Evolutionary conservation across 2,888 invertebrate species (phyloP), one percentile per base, ranked within the genome.

Genomic region (Lamellibrachia satsuma): DNA sequence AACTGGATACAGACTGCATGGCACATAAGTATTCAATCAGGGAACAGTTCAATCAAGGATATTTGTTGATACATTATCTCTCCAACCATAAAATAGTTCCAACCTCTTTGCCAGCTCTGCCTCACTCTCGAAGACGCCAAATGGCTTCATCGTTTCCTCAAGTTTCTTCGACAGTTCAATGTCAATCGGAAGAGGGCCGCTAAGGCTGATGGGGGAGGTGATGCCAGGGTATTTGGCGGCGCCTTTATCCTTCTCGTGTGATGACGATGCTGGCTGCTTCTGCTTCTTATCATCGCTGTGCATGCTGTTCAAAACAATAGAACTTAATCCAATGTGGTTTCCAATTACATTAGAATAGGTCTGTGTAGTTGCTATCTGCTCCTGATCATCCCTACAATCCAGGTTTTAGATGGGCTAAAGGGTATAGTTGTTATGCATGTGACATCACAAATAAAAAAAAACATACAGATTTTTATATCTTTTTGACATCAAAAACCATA

Each of bases 201-300:
- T 98, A 96, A 98, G 97, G 94, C 98, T 99, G 94, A 99, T 99
- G 93, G 99, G 99, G 52, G 99, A 98, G 8, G 99, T 99, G 98
- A 99, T 98, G 93, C 99, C 99, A 60, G 96, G 95, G 92, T 95
- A 96, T 91, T 93, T 94, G 39, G 52, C 51, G 55, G 39, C 57
- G 51, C 52, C 39, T 39, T 39, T 39, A 39, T 39, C 91, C 11
- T 91, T 91, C 91, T 91, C 91, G 15, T 91, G 52, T 91, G 91
- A 75, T 75, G 75, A 75, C 22, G 22, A 75, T 2, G 22, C 75
- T 75, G 75, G 75, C 75, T 75, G 75, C 75, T 75, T 75, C 75
- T 75, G 75, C n/a, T 75, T 75, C 75, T 75, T 75, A n/a, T 75
- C 75, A 75, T 75, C 75, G 75, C 75, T 75, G 75, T 75, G 75